Evolutionary conservation across 2,888 invertebrate species (phyloP).

Genomic region (Apodemia mormo): DNA sequence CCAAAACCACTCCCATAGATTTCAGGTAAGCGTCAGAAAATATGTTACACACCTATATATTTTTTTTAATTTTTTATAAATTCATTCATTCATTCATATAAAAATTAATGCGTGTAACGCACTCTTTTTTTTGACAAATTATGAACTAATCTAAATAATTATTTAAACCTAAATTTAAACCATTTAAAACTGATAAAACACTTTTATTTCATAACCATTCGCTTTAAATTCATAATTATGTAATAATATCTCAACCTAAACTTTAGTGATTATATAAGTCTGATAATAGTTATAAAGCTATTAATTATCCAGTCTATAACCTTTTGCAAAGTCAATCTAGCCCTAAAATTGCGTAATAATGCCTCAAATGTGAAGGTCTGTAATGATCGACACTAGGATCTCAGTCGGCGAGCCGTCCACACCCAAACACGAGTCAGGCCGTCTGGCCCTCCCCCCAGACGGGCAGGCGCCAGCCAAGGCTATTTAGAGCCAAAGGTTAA

Average conservation of each 20-base stretch:
- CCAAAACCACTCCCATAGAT: too few relatives aligned
- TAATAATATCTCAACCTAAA: not conserved
- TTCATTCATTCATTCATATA: too few relatives aligned
- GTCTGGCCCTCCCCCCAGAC: slow-evolving; percentile 33
- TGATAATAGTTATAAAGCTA: not conserved
- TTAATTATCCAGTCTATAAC: not conserved
- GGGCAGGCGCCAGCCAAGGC: slow-evolving; percentile 55
- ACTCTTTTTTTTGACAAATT: too few relatives aligned
- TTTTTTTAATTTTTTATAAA: too few relatives aligned
- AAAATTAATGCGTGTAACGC: too few relatives aligned
- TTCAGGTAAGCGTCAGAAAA: too few relatives aligned
- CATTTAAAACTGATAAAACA: too few relatives aligned
- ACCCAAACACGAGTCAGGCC: slow-evolving; percentile 34
- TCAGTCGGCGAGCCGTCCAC: slow-evolving; percentile 23
- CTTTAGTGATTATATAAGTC: not conserved
- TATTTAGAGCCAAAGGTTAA: slow-evolving; percentile 42
- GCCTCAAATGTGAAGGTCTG: not conserved
- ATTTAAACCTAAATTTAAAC: too few relatives aligned
- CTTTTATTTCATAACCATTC: too few relatives aligned
- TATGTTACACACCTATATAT: too few relatives aligned
- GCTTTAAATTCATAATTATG: too few relatives aligned
- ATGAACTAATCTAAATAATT: too few relatives aligned
- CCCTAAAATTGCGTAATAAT: slow-evolving; percentile 6
- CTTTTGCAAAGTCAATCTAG: not conserved
- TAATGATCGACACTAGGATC: slow-evolving; percentile 6